Evolutionary conservation across 2,797 vertebrate species (phyloP), one percentile per base, ranked within the genome.

Genomic region (Brotogeris chrysoptera): DNA sequence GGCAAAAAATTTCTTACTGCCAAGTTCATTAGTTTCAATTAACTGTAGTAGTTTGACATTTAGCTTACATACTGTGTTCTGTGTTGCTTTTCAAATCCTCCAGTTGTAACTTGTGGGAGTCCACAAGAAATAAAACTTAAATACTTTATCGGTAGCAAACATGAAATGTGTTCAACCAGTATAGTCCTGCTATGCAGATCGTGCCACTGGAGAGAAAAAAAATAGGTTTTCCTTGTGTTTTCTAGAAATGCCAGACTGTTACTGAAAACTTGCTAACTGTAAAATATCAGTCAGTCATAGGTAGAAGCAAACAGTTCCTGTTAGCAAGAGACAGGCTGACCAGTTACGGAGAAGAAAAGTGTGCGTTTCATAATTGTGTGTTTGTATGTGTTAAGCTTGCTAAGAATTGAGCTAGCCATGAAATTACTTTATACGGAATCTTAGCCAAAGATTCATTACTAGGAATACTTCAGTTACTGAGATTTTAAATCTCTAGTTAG

Each of bases 11-110:
- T 36, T 89, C 50, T 50, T 93, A 47, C 49, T 85, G 61, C 27
- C 27, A 82, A 68, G 36, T 74, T 81, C 86, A 80, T 91, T 70
- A 80, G 69, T 90, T 97, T 95, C 69, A 59, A 16, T 59, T 36
- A 80, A 89, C 49, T 3, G 2, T 61, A 71, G 43, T 21, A 83
- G 27, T 83, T 77, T 89, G 81, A 74, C 50, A 44, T 78, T 86
- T 76, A 89, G 78, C 57, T 87, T 72, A 47, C 41, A 12, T 71
- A 52, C 64, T 77, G 50, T 82, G 52, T 89, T 82, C 64, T 68
- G 14, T 86, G 36, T 64, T 92, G n/a, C 74, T 73, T 88, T 92
- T 63, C 61, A 80, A 5, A 65, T 79, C 80, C 52, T 83, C 44
- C 55, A 77, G 9, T 53, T 89, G 57, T 70, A 91, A 69, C 44